Percentiles rank a stretch among this genome's conserved stretches.
phyloP scores from a whole-genome alignment of 2,113 vertebrate species.

The Noctilio leporinus region DNA sequence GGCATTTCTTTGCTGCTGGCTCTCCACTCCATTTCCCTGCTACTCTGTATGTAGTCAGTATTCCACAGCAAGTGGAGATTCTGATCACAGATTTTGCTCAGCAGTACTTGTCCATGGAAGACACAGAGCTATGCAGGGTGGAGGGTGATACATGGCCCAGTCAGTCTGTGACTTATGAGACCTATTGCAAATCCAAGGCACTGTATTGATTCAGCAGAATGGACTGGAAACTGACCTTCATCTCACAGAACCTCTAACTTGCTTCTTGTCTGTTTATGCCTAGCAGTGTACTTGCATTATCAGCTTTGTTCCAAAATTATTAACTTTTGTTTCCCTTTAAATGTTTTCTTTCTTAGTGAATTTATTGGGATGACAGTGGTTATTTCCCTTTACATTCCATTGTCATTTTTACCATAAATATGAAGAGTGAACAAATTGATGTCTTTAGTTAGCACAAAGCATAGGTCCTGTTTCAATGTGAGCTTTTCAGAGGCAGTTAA shows the following conservation, averaged over 20 bases:
- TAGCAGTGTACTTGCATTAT: background rate
- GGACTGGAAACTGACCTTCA: conserved; percentile 64
- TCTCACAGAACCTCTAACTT: background rate
- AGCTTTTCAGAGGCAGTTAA: conserved; percentile 48
- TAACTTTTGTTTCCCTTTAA: conserved; percentile 64
- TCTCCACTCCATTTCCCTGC: background rate
- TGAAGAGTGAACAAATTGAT: conserved; percentile 46
- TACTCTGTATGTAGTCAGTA: background rate
- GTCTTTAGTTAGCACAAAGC: conserved; percentile 59
- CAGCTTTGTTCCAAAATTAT: conserved; percentile 61
- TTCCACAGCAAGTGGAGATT: background rate
- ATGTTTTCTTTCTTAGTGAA: background rate
- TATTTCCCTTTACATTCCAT: conserved; percentile 49
- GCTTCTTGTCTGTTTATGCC: conserved; percentile 46
- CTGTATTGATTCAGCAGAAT: conserved; percentile 57
- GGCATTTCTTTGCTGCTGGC: background rate
- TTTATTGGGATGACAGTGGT: no score
- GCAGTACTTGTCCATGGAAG: conserved; percentile 18
- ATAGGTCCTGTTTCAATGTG: conserved; percentile 23
- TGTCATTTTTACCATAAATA: conserved; percentile 50
- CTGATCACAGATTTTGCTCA: conserved; percentile 31
- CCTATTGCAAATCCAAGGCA: conserved; percentile 39
- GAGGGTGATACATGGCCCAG: conserved; percentile 57
- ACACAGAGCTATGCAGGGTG: background rate
- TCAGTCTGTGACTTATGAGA: conserved; percentile 65